A percentile compares a stretch with the other conserved stretches of the same genome.
phyloP scores from a whole-genome alignment of 2,888 invertebrate genomes.

The Heliconius aoede region DNA sequence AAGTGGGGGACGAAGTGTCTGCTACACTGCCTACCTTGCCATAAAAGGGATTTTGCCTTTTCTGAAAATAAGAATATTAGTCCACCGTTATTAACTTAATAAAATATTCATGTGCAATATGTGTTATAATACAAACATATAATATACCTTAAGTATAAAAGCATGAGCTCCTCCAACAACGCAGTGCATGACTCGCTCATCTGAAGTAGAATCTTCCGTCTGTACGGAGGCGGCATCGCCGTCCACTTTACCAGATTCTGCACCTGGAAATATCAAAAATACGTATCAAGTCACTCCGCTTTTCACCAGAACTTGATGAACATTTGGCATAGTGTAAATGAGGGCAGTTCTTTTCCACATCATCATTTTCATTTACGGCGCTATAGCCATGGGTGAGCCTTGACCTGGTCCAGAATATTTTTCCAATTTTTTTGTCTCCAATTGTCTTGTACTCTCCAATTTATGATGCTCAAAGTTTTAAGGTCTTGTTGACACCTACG shows the following conservation, averaged over 20 bases:
- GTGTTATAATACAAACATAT: too few relatives aligned
- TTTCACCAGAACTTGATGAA: neutral
- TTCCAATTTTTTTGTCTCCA: too few relatives aligned
- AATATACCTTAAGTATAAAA: conserved; percentile 70
- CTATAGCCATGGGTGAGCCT: too few relatives aligned
- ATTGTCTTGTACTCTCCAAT: too few relatives aligned
- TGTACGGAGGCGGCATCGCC: conserved; percentile 42
- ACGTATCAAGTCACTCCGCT: neutral
- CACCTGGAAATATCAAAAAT: conserved; percentile 40
- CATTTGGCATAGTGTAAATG: neutral
- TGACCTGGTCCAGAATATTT: too few relatives aligned
- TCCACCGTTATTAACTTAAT: too few relatives aligned
- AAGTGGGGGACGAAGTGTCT: neutral
- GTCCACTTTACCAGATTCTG: conserved; percentile 46
- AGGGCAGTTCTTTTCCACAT: neutral
- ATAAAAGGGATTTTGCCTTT: too few relatives aligned
- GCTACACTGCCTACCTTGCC: neutral
- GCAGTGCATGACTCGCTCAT: conserved; percentile 54
- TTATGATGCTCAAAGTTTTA: too few relatives aligned
- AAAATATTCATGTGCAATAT: too few relatives aligned
- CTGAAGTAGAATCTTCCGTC: conserved; percentile 39
- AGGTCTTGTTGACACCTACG: too few relatives aligned
- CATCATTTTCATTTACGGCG: too few relatives aligned
- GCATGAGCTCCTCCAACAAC: conserved; percentile 79
- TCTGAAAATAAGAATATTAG: too few relatives aligned